phyloP scores from a whole-genome alignment of 2,888 invertebrate genomes.

The Diplolepis rosae region DNA sequence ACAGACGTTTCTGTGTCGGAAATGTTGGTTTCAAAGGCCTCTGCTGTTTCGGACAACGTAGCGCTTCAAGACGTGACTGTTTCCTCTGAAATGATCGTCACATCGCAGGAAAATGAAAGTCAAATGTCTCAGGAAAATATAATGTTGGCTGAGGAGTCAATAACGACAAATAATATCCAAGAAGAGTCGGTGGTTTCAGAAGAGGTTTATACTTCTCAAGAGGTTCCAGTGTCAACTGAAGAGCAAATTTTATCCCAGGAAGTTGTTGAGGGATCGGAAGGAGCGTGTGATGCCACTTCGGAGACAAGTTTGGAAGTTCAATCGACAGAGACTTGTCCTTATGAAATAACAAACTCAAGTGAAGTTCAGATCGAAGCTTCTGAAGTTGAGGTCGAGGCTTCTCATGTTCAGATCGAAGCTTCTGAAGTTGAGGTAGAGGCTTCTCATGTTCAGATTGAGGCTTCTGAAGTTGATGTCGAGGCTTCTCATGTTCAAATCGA shows the following conservation, averaged over 20 bases:
- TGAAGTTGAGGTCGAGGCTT: neutral
- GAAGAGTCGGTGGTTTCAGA: constrained; percentile 35
- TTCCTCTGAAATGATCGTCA: constrained; percentile 46
- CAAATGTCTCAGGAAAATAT: constrained; percentile 1
- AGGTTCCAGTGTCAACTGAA: constrained; percentile 46
- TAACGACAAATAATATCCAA: constrained; percentile 28
- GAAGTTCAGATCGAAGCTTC: constrained; percentile 31
- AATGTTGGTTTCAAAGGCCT: constrained; percentile 58
- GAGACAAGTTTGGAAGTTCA: constrained; percentile 53
- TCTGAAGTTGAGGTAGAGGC: neutral
- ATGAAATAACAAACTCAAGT: constrained; percentile 53
- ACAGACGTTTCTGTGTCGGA: constrained; percentile 59
- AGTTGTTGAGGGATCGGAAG: constrained; percentile 47
- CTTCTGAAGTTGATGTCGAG: neutral
- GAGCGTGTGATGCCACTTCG: constrained; percentile 49
- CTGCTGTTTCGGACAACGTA: constrained; percentile 40
- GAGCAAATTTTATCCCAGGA: constrained; percentile 42
- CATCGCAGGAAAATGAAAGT: constrained; percentile 23
- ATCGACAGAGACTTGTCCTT: constrained; percentile 45
- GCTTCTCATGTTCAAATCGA: neutral
- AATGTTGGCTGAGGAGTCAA: neutral
- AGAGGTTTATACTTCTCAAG: constrained; percentile 46
- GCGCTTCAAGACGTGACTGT: constrained; percentile 42
- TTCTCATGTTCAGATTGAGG: neutral
- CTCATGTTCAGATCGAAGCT: neutral